A percentile compares a stretch with the other conserved stretches of the same genome.
phyloP scores from a whole-genome alignment of 1,140 invertebrate species.

The Drosophila insularis region DNA sequence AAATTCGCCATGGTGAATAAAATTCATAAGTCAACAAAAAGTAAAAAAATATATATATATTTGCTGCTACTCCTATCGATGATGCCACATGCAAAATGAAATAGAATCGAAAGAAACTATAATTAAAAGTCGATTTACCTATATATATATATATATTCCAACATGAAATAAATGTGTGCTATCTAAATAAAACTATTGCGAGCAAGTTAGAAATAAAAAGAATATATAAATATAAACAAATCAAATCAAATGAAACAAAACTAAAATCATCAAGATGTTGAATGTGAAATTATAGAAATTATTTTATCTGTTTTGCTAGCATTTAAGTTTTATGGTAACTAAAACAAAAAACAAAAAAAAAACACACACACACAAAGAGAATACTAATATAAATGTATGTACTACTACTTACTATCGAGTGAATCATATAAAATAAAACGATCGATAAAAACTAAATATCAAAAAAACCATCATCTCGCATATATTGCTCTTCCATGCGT shows the following conservation, averaged over 20 bases:
- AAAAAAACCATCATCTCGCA: conserved; percentile 62
- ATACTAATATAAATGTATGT: conserved; percentile 63
- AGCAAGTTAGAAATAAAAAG: conserved; percentile 19
- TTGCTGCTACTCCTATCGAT: conserved; percentile 51
- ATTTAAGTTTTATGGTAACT: conserved; percentile 71
- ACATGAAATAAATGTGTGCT: conserved; percentile 51
- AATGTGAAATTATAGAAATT: conserved; percentile 74
- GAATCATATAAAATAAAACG: conserved; percentile 64
- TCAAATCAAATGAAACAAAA: conserved; percentile 1
- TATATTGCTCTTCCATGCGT: conserved; percentile 47
- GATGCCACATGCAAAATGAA: conserved; percentile 47
- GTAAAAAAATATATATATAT: no score
- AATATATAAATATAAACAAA: neutral
- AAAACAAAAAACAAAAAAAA: conserved; percentile 2
- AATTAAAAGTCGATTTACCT: conserved; percentile 29
- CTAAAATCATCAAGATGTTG: conserved; percentile 45
- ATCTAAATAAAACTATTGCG: conserved; percentile 51
- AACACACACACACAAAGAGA: conserved; percentile 24
- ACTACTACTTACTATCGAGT: conserved; percentile 72
- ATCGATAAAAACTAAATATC: conserved; percentile 47
- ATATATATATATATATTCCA: conserved; percentile 23
- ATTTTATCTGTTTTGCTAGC: conserved; percentile 70
- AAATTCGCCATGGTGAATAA: conserved; percentile 49
- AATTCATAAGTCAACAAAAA: conserved; percentile 58
- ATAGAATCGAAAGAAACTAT: conserved; percentile 4